Evolutionary conservation across 2,113 vertebrate species (phyloP), one percentile per base, ranked within the genome.

Genomic region (Colius striatus): DNA sequence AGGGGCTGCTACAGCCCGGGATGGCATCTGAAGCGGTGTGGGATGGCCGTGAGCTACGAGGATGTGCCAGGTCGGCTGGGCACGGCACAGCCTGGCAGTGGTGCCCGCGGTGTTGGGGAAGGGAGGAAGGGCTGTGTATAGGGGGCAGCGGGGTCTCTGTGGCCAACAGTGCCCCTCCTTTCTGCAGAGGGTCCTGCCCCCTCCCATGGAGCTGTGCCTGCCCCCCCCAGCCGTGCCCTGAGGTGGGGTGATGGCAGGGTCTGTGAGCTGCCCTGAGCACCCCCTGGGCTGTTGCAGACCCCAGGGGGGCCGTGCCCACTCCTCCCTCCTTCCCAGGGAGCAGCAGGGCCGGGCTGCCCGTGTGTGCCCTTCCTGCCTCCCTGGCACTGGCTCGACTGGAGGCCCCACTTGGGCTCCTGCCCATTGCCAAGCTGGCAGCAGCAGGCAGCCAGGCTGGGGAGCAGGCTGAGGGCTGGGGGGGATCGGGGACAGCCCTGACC

Each of bases 231-330:
- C n/a, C 8, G 2, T 81, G 36, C 36, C 60, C 43, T 50, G 65
- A 43, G n/a, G 3, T 0, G 9, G 29, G 30, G 30, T 58, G 36
- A 34, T 0, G 8, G 9, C 32, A 45, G 13, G 30, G 38, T 15
- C 18, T 0, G 0, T 36, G n/a, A 11, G 1, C 41, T 68, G 66
- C 29, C 20, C 47, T 0, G 0, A 3, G 4, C 16, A 4, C 5
- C 26, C 45, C 38, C 30, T 22, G 18, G 41, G 26, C 54, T 71
- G 41, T 34, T 4, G 4, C n/a, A 86, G 65, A 43, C 10, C 51
- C 68, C 3, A 0, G 4, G 26, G 11, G 15, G 15, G 9, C 34
- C 0, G 0, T 14, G 53, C 32, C 13, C 21, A 4, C 53, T 11
- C 14, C 10, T 5, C 11, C 14, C 10, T n/a, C 41, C 16, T n/a